Conservation (phyloP, 2,797 vertebrate genomes). For the Eurystomus glaucurus region DNA sequence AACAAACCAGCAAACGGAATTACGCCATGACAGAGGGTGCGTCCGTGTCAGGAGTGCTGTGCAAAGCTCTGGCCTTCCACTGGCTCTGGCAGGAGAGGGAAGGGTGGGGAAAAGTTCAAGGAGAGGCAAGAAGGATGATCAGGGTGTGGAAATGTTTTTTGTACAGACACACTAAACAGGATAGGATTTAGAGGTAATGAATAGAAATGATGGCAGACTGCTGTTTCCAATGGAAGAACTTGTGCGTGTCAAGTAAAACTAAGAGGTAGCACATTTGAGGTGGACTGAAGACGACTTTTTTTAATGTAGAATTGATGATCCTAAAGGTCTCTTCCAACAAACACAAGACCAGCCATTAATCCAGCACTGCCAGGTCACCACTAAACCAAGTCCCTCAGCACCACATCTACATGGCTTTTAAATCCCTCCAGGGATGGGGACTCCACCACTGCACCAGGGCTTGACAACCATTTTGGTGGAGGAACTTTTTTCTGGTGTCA, state of each 20-base stretch:
- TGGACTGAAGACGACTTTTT: neutral
- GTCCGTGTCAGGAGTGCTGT: fast-evolving
- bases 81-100: fast-evolving
- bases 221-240: neutral
- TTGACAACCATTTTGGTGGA: neutral
- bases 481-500: neutral
- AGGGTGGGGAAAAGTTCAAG: neutral
- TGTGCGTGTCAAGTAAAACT: neutral
- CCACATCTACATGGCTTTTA: neutral
- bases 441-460: neutral
- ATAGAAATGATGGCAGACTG: neutral
- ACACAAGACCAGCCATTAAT: neutral
- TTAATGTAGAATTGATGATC: neutral
- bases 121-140: neutral
- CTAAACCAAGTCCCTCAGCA: neutral
- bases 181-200: neutral
- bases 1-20: neutral
- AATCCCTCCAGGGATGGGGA: neutral
- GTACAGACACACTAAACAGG: neutral
- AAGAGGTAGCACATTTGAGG: neutral
- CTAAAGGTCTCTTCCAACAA: too few relatives aligned
- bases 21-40: fast-evolving
- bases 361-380: neutral
- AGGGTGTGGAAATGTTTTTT: neutral
- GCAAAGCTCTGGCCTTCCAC: neutral